phyloP scores from a whole-genome alignment of 2,888 invertebrate genomes.

The Holacanthella duospinosa region DNA sequence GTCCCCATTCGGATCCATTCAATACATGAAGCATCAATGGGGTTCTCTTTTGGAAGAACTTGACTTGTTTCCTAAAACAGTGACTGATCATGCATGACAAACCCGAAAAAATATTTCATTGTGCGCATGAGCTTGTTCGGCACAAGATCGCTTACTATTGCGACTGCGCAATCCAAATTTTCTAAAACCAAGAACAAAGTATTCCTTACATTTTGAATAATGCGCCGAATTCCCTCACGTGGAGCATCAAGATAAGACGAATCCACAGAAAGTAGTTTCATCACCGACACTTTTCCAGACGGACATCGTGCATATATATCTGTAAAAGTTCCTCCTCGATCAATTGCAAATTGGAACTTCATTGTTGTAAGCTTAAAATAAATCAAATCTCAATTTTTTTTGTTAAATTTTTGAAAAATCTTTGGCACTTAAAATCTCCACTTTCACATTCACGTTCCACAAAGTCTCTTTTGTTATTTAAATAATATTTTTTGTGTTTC shows the following conservation, averaged over 20 bases:
- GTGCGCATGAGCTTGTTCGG: no score
- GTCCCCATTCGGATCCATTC: conserved; percentile 98
- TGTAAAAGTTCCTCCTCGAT: conserved; percentile 96
- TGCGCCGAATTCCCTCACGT: conserved; percentile 86
- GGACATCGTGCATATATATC: conserved; percentile 91
- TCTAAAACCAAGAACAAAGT: no score
- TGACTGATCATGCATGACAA: no score
- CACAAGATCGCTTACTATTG: no score
- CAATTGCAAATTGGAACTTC: conserved; percentile 90
- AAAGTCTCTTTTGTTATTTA: no score
- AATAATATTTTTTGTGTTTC: no score
- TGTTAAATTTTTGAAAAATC: no score
- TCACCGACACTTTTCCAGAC: conserved; percentile 64
- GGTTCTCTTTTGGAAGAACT: conserved; percentile 52
- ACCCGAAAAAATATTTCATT: no score
- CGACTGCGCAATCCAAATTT: neutral
- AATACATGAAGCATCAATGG: conserved; percentile 68
- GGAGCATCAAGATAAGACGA: conserved; percentile 92
- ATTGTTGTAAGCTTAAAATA: no score
- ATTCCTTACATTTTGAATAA: conserved; percentile 77
- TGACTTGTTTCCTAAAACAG: conserved; percentile 60
- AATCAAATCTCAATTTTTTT: no score
- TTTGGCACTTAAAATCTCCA: no score
- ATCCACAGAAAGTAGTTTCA: conserved; percentile 90
- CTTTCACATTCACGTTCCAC: no score